Conservation (phyloP, 2,797 vertebrate genomes). For the Halcyon chelicuti region DNA sequence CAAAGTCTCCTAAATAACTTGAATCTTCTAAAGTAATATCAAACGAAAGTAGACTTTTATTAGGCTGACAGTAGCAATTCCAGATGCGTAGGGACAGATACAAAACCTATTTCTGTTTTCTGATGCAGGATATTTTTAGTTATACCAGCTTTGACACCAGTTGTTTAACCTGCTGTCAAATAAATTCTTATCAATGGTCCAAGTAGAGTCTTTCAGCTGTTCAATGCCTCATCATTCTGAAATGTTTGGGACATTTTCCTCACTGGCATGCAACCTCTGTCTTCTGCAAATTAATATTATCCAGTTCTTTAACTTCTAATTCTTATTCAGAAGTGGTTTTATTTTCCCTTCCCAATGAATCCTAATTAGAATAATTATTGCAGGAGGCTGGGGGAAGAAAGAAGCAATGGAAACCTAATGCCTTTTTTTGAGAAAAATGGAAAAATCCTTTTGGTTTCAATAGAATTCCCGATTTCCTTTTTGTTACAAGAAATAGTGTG, state of each 20-base stretch:
- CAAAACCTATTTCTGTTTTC: neutral
- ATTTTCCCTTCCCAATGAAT: neutral
- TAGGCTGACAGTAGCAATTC: neutral
- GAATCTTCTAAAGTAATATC: neutral
- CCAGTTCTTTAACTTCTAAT: neutral
- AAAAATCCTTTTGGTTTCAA: neutral
- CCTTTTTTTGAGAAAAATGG: neutral
- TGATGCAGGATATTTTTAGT: neutral
- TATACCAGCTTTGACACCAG: neutral
- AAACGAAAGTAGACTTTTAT: neutral
- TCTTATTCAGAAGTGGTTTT: neutral
- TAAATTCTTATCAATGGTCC: neutral
- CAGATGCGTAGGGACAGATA: neutral
- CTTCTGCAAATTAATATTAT: neutral
- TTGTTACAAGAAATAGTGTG: neutral
- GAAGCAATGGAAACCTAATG: neutral
- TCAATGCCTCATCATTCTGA: neutral
- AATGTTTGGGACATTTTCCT: neutral
- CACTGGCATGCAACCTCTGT: neutral
- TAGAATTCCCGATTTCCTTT: neutral
- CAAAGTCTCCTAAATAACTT: neutral
- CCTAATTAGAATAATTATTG: neutral
- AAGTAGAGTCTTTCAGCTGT: neutral
- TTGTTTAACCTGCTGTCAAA: neutral
- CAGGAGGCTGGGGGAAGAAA: neutral